phyloP scores from a whole-genome alignment of 2,113 vertebrate species.

The Calidris pugnax region DNA sequence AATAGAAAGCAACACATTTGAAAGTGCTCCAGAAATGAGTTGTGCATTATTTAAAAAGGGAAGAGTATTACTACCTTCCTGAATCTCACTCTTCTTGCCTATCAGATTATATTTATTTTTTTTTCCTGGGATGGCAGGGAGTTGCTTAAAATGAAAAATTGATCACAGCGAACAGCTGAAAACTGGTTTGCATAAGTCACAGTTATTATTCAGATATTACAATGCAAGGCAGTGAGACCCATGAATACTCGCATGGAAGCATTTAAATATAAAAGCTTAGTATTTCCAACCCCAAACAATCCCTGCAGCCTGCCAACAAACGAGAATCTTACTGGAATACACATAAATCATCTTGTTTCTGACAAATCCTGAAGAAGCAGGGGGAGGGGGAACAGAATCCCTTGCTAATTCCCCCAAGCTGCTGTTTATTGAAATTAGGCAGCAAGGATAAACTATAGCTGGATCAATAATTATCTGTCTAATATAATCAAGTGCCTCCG shows the following conservation, averaged over 20 bases:
- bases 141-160: constrained; percentile 69
- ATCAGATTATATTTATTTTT: background rate
- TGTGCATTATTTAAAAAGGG: constrained; percentile 57
- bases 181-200: constrained; percentile 68
- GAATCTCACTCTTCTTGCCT: background rate
- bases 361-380: constrained; percentile 66
- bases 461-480: constrained; percentile 78
- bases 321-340: constrained; percentile 69
- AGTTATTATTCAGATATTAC: constrained; percentile 70
- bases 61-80: background rate
- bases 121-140: background rate
- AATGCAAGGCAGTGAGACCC: constrained; percentile 43
- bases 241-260: background rate
- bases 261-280: constrained; percentile 33
- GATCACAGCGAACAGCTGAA: constrained; percentile 54
- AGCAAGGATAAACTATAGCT: constrained; percentile 66
- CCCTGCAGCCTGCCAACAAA: constrained; percentile 60
- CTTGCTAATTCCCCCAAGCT: constrained; percentile 75
- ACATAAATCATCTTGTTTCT: constrained; percentile 75
- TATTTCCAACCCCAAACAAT: constrained; percentile 19
- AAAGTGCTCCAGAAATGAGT: constrained; percentile 48
- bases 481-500: constrained; percentile 76
- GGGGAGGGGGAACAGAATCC: constrained; percentile 48
- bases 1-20: constrained; percentile 41
- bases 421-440: constrained; percentile 82